A percentile compares a stretch with the other conserved stretches of the same genome.
Conservation (phyloP, 2,888 invertebrate species). For the Drosophila quasianomalipes region DNA sequence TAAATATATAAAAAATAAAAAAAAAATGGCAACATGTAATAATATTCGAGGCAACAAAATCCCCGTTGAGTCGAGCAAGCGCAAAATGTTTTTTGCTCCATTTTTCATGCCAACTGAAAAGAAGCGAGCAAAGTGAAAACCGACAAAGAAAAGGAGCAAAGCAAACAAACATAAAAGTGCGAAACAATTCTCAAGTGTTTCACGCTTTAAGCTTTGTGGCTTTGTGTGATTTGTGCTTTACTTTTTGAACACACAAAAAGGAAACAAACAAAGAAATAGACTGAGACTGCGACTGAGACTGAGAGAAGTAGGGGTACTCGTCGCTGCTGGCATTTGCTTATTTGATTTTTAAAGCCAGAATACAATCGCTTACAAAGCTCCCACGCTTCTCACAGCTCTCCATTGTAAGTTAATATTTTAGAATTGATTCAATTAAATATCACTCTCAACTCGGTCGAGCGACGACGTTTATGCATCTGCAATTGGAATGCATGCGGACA, state of each 20-base stretch:
- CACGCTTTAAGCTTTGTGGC: constrained; percentile 72
- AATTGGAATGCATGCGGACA: constrained; percentile 18
- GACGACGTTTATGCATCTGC: constrained; percentile 19
- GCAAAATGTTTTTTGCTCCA: constrained; percentile 40
- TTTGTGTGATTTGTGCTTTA: constrained; percentile 47
- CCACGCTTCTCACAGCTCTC: constrained; percentile 48
- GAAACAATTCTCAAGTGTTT: constrained; percentile 80
- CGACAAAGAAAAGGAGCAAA: constrained; percentile 25
- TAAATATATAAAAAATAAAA: constrained; percentile 1
- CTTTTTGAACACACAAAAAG: constrained; percentile 32
- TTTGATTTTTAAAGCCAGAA: constrained; percentile 25
- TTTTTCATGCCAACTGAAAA: constrained; percentile 29
- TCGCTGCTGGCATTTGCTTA: constrained; percentile 24
- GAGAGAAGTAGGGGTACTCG: not conserved
- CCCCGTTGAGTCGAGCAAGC: constrained; percentile 52
- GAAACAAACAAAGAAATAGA: constrained; percentile 8
- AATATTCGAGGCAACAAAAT: constrained; percentile 52
- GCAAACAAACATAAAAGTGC: constrained; percentile 65
- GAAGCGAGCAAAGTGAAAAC: constrained; percentile 24
- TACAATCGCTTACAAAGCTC: constrained; percentile 42
- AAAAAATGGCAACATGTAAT: constrained; percentile 16
- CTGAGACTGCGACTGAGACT: not conserved
- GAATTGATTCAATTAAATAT: constrained; percentile 69
- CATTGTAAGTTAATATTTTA: constrained; percentile 67
- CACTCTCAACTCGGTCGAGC: constrained; percentile 22